Evolutionary conservation across 2,888 invertebrate species (phyloP).

Genomic region (Punctoribates punctum): DNA sequence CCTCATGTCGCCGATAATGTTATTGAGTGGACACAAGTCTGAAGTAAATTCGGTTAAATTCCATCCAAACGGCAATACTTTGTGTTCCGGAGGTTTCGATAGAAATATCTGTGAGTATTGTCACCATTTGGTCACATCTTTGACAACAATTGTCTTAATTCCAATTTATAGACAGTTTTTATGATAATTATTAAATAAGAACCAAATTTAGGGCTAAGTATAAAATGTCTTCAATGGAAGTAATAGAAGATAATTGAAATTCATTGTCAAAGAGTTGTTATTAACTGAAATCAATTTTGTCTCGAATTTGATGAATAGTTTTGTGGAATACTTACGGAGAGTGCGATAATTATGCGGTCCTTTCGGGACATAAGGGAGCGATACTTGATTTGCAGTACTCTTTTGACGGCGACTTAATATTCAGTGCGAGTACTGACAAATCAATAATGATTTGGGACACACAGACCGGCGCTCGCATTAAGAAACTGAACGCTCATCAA

Average conservation of each 20-base stretch:
- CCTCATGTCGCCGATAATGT: conserved; percentile 88
- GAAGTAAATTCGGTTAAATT: conserved; percentile 91
- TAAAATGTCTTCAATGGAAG: no score
- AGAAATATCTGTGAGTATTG: conserved; percentile 78
- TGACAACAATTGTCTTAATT: not conserved
- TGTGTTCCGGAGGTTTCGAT: conserved; percentile 93
- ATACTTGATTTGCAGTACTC: conserved; percentile 73
- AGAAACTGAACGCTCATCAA: conserved; percentile 70
- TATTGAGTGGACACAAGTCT: conserved; percentile 91
- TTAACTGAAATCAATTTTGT: conserved; percentile 40
- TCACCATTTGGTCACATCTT: not conserved
- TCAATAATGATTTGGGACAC: conserved; percentile 95
- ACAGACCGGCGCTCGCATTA: conserved; percentile 76
- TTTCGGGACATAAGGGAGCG: conserved; percentile 91
- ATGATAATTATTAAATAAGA: no score
- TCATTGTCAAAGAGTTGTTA: conserved; percentile 6
- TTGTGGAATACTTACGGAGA: conserved; percentile 97
- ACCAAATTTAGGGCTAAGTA: no score
- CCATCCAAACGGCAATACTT: conserved; percentile 89
- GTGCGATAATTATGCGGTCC: conserved; percentile 90
- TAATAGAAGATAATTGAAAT: no score
- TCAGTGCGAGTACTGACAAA: conserved; percentile 70
- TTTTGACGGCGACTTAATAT: conserved; percentile 51
- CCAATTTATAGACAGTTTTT: no score
- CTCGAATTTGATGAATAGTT: conserved; percentile 52